A percentile compares a stretch with the other conserved stretches of the same genome.
phyloP scores from a whole-genome alignment of 2,888 invertebrate species.

The Trissolcus japonicus region DNA sequence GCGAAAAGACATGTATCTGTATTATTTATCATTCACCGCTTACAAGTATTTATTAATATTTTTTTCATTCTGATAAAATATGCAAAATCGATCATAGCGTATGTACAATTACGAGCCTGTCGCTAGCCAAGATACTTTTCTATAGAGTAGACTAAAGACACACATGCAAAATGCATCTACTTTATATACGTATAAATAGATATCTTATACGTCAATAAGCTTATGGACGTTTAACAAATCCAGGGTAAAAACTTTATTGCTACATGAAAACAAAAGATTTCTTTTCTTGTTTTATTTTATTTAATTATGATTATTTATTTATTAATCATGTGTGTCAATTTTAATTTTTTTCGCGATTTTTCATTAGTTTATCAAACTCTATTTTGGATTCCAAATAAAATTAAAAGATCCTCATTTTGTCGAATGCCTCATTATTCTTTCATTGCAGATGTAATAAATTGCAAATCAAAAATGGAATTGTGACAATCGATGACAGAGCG shows the following conservation, averaged over 20 bases:
- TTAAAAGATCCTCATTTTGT: too few relatives aligned
- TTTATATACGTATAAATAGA: slow-evolving; percentile 21
- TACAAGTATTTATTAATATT: slow-evolving; percentile 2
- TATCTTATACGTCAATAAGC: too few relatives aligned
- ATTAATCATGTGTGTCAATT: too few relatives aligned
- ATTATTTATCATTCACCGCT: background rate
- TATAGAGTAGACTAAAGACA: slow-evolving; percentile 48
- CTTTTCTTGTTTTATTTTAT: background rate
- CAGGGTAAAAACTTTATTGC: too few relatives aligned
- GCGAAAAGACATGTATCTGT: slow-evolving; percentile 9
- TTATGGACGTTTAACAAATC: slow-evolving; percentile 4
- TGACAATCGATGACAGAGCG: too few relatives aligned
- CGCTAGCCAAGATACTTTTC: slow-evolving; percentile 47
- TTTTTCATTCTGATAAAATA: slow-evolving; percentile 5
- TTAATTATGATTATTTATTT: too few relatives aligned
- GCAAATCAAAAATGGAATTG: slow-evolving; percentile 7
- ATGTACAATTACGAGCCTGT: slow-evolving; percentile 23
- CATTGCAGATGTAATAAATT: background rate
- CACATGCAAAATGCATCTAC: slow-evolving; percentile 49
- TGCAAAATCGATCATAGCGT: slow-evolving; percentile 31
- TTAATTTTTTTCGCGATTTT: too few relatives aligned
- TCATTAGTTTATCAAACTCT: too few relatives aligned
- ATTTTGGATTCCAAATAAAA: too few relatives aligned
- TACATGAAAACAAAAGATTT: too few relatives aligned
- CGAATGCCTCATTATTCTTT: too few relatives aligned